Percentiles rank a stretch among this genome's conserved stretches.
Evolutionary conservation across 2,797 vertebrate species (phyloP).

Genomic region (Acropternis orthonyx): DNA sequence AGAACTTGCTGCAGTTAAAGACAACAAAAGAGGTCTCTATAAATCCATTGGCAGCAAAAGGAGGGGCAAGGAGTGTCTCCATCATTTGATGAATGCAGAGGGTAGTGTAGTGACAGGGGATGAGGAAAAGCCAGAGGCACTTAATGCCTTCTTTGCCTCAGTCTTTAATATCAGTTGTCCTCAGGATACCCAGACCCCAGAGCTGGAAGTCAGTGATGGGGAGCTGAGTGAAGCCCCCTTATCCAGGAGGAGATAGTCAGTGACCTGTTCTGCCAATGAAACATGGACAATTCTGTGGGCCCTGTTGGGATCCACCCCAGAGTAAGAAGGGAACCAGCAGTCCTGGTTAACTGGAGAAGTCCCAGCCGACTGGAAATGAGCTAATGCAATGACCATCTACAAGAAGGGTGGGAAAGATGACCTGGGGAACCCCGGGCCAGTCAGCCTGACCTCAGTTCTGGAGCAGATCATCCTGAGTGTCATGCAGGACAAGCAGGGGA

Average conservation of each 20-base stretch:
- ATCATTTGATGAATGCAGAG: neutral
- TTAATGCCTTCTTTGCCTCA: neutral
- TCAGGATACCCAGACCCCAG: neutral
- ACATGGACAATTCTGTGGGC: neutral
- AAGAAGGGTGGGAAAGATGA: neutral
- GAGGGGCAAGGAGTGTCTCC: neutral
- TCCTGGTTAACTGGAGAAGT: neutral
- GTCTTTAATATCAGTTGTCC: neutral
- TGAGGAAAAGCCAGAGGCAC: neutral
- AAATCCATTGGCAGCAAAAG: neutral
- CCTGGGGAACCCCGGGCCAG: too few species aligned
- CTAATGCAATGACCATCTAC: neutral
- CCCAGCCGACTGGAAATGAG: neutral
- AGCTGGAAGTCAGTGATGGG: accelerated
- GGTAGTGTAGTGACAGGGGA: neutral
- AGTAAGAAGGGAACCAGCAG: neutral
- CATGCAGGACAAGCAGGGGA: neutral
- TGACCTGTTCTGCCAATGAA: neutral
- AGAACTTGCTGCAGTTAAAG: neutral
- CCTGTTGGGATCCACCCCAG: neutral
- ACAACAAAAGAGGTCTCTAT: neutral
- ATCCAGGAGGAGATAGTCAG: too few species aligned
- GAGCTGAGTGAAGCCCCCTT: neutral
- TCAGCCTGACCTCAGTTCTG: neutral
- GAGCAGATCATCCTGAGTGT: neutral